Percentiles rank a stretch among this genome's conserved stretches.
Conservation (phyloP, 2,113 vertebrate species). For the Prinia subflava region DNA sequence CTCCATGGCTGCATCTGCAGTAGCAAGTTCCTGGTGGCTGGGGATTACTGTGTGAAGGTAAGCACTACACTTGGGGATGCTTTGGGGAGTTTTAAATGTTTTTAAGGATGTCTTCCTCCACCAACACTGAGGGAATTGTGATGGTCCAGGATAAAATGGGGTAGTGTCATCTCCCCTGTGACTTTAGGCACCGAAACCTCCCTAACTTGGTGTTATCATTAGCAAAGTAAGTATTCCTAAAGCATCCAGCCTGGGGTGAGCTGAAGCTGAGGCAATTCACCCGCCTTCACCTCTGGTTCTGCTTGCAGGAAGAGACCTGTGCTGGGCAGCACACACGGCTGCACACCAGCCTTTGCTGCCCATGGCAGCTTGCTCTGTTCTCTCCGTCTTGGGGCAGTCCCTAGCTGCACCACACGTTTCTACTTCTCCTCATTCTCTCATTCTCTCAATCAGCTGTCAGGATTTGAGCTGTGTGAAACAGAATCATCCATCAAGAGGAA, state of each 20-base stretch:
- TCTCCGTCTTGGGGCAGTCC: neutral
- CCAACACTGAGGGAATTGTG: neutral
- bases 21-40: slow-evolving; percentile 82
- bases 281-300: neutral
- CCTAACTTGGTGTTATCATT: neutral
- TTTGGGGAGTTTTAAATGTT: neutral
- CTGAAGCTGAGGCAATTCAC: neutral
- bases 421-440: neutral
- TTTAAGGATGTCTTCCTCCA: neutral
- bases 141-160: neutral
- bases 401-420: neutral
- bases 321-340: neutral
- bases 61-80: neutral
- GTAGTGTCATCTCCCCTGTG: neutral
- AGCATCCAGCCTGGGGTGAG: neutral
- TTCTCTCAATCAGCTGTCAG: slow-evolving; percentile 74
- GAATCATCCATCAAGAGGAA: slow-evolving; percentile 79
- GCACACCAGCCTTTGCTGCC: neutral
- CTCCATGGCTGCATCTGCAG: slow-evolving; percentile 84
- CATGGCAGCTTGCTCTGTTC: fast-evolving
- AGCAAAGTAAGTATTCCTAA: neutral
- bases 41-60: slow-evolving; percentile 85
- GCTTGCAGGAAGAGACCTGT: fast-evolving
- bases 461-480: slow-evolving; percentile 84
- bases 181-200: neutral